Base-by-base conservation (phyloP, 2,797 vertebrate genomes). In the Numenius phaeopus region DNA sequence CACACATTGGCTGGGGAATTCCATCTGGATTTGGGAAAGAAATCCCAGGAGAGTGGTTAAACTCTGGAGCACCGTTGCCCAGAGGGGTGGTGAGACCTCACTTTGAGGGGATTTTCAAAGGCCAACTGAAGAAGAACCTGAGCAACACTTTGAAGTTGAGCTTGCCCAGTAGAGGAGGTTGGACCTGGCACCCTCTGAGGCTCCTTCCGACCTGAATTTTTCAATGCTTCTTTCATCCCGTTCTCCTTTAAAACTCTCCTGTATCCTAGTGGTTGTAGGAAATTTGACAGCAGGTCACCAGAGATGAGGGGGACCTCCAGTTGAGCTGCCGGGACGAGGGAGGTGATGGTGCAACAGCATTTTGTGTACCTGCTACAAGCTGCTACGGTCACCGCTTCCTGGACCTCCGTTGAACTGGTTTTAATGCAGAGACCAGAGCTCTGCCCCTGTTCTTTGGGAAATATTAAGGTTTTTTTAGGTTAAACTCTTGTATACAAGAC, bases 311-410 rank as follows among this genome's bases (percentile, higher is more conserved):
- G 11, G 29, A 44, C 10, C 37, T 30, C 10, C 42, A 17, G 8
- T 19, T 23, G 2, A 58, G 5, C 37, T 22, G 52, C 19, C 10
- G 50, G 81, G 55, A 13, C 3, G 4, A 66, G 76, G 66, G 46
- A 46, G 67, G 42, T 5, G 58, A 2, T 17, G 82, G 30, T 55
- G 71, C 10, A 9, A 2, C 15, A 21, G 29, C 6, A 0, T 20
- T 62, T 15, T 14, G 22, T 22, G 1, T 59, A n/a, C 37, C 26
- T 64, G 75, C 73, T 47, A 1, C 4, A 11, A 70, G 80, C 59
- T 58, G 1, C 10, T 4, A 0, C 0, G 3, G 27, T 19, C 44
- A 0, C 49, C 14, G 54, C 39, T 37, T n/a, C 39, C 59, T 34
- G 5, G 2, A 3, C 20, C 50, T 34, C 30, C 3, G 0, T 2